Conservation (phyloP, 2,888 invertebrate species). For the Zaprionus lineosus region DNA sequence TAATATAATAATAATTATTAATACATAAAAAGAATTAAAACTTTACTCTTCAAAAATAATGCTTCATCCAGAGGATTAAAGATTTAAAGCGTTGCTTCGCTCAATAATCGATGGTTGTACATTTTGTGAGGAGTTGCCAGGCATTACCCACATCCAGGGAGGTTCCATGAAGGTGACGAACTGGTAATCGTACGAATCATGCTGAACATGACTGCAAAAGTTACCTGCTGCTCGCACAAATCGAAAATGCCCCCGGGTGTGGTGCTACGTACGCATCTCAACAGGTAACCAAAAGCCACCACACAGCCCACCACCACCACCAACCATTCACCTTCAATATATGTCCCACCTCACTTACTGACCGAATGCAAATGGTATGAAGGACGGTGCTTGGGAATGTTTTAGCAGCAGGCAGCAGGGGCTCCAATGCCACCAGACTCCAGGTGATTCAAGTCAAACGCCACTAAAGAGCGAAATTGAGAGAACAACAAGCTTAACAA, state of each 20-base stretch:
- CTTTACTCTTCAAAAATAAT: too few species aligned
- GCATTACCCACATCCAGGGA: not conserved
- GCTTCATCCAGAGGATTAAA: too few species aligned
- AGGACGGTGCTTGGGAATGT: too few species aligned
- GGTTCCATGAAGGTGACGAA: conserved; percentile 10
- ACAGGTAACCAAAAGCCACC: conserved; percentile 56
- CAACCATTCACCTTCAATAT: conserved; percentile 25
- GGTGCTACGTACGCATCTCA: conserved; percentile 44
- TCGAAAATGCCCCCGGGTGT: conserved; percentile 45
- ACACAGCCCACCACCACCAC: conserved; percentile 26
- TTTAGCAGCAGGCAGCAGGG: too few species aligned
- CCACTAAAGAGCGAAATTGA: conserved; percentile 68
- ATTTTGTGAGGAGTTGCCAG: too few species aligned
- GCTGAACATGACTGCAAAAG: conserved; percentile 48
- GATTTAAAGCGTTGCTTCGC: too few species aligned
- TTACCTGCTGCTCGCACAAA: conserved; percentile 53
- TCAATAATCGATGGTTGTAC: too few species aligned
- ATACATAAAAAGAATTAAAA: too few species aligned
- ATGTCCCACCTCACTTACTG: too few species aligned
- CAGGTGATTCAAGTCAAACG: conserved; percentile 47
- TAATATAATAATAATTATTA: too few species aligned
- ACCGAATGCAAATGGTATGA: conserved; percentile 50
- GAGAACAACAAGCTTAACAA: conserved; percentile 75
- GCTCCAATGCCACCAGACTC: too few species aligned
- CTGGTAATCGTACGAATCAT: conserved; percentile 46